Percentiles rank a stretch among this genome's conserved stretches.
phyloP scores from a whole-genome alignment of 35 echinoderm and acorn worm genomes.

The Apostichopus japonicus region DNA sequence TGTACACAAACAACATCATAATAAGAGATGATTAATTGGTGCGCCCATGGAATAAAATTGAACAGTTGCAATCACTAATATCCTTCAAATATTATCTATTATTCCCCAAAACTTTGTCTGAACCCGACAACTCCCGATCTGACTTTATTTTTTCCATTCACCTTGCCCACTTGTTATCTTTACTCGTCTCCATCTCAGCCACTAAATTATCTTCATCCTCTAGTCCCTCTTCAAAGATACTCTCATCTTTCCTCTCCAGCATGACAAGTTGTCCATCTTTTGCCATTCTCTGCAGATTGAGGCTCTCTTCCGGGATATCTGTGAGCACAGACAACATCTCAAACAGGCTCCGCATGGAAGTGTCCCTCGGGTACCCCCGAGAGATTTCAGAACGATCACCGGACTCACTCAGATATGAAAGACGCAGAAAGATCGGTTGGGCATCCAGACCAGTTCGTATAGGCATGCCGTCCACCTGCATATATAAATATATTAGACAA shows the following conservation, averaged over 20 bases:
- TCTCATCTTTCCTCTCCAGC: slow-evolving; percentile 33
- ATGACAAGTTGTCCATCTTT: slow-evolving; percentile 35
- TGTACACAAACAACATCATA: no score
- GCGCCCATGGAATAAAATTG: no score
- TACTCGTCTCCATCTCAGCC: slow-evolving; percentile 45
- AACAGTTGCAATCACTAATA: no score
- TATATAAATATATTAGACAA: not conserved
- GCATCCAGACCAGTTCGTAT: slow-evolving; percentile 61
- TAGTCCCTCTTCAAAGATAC: slow-evolving; percentile 54
- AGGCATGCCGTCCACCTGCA: slow-evolving; percentile 73
- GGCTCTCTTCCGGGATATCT: slow-evolving; percentile 62
- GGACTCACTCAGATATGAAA: slow-evolving; percentile 42
- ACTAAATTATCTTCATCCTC: slow-evolving; percentile 72
- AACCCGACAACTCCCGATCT: no score
- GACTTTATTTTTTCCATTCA: no score
- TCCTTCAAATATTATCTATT: no score
- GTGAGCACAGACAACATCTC: slow-evolving; percentile 61
- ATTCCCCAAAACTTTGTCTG: no score
- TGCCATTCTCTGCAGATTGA: slow-evolving; percentile 67
- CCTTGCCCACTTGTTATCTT: not conserved
- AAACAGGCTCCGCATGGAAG: slow-evolving; percentile 60
- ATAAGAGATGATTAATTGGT: no score
- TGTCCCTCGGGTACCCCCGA: slow-evolving; percentile 67
- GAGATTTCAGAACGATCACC: slow-evolving; percentile 18
- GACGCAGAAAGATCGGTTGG: slow-evolving; percentile 74